A percentile compares a stretch with the other conserved stretches of the same genome.
These are phyloP conservation scores for Falco columbarius DNA, from an alignment of 2,797 vertebrate genomes.

Conservation along the genomic window DNA sequence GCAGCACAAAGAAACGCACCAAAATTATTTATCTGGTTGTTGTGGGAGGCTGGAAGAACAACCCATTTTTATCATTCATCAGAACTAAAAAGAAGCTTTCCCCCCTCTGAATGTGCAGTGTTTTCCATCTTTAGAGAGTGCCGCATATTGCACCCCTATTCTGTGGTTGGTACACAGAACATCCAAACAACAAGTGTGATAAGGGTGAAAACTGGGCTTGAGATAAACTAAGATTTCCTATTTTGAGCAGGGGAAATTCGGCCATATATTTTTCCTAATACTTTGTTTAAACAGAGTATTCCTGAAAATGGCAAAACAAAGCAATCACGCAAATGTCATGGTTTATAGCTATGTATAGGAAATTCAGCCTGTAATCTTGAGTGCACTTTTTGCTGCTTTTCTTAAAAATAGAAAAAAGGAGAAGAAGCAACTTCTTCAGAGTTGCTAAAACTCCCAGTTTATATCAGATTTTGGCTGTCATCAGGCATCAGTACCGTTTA, in stretches of 20 bases:
- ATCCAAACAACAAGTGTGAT: not conserved
- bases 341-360: not conserved
- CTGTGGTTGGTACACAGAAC: not conserved
- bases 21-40: slow-evolving; percentile 43
- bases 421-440: not conserved
- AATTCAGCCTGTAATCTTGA: not conserved
- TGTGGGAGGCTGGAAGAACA: slow-evolving; percentile 9
- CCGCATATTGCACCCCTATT: not conserved
- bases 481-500: not conserved
- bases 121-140: not conserved
- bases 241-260: not conserved
- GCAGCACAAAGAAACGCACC: slow-evolving; percentile 5
- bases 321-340: not conserved
- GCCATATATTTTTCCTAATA: not conserved
- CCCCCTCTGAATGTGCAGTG: not conserved
- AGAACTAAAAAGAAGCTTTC: not conserved
- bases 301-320: not conserved
- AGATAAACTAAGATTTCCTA: not conserved
- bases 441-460: not conserved
- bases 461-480: not conserved
- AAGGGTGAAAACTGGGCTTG: not conserved
- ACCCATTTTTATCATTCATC: slow-evolving; percentile 58
- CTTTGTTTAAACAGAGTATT: not conserved
- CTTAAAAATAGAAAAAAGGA: not conserved
- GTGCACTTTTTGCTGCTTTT: not conserved